A percentile compares a stretch with the other conserved stretches of the same genome.
Conservation (phyloP, 1,140 invertebrate genomes). For the Drosophila rhopaloa region DNA sequence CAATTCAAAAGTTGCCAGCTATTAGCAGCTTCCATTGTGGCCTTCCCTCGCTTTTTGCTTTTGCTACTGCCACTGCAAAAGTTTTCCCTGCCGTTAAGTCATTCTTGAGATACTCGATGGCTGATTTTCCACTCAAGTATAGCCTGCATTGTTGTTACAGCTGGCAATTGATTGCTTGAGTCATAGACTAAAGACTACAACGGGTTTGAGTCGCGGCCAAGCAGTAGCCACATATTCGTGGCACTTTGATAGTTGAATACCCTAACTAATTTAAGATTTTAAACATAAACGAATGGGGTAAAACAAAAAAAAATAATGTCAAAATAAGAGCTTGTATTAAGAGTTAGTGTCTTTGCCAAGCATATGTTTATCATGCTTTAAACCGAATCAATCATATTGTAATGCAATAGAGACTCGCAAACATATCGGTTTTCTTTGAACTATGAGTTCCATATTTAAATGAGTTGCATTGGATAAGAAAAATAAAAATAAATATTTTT, state of each 20-base stretch:
- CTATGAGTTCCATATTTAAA: not conserved
- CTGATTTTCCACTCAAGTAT: constrained; percentile 70
- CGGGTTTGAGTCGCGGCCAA: constrained; percentile 49
- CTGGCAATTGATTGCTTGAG: constrained; percentile 79
- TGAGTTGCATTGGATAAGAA: not conserved
- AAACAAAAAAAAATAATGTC: not conserved
- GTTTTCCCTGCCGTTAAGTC: constrained; percentile 75
- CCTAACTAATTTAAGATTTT: not conserved
- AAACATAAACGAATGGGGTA: not conserved
- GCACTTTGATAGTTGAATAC: constrained; percentile 1
- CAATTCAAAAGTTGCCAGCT: constrained; percentile 57
- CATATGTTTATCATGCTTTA: not conserved
- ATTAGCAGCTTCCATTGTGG: constrained; percentile 68
- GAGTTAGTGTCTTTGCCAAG: too few relatives aligned
- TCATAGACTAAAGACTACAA: constrained; percentile 63
- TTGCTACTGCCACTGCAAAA: constrained; percentile 23
- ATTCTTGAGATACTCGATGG: constrained; percentile 76
- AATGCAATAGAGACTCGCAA: not conserved
- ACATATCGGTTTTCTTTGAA: not conserved
- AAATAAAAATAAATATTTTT: too few relatives aligned
- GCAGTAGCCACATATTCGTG: not conserved
- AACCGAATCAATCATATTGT: constrained; percentile 5
- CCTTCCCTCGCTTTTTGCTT: constrained; percentile 30
- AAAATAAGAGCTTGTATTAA: too few relatives aligned
- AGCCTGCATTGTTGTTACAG: constrained; percentile 47